phyloP scores from a whole-genome alignment of 2,888 invertebrate species.

The Drosophila subquinaria region DNA sequence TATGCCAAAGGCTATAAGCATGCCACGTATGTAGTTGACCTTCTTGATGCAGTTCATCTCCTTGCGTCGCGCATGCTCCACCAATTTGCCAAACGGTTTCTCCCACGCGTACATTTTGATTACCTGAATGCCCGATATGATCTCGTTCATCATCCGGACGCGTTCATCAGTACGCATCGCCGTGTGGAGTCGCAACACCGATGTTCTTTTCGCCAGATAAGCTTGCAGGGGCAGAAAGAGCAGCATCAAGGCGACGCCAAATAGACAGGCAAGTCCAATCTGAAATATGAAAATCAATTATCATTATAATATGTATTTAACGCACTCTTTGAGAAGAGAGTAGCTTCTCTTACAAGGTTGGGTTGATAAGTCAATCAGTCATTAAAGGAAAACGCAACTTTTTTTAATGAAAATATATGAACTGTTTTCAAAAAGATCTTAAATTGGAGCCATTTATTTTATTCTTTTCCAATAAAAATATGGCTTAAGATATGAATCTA shows the following conservation, averaged over 20 bases:
- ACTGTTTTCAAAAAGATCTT: too few species aligned
- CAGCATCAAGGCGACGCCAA: constrained; percentile 87
- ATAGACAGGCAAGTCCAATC: constrained; percentile 87
- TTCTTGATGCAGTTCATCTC: constrained; percentile 88
- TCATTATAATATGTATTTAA: not conserved
- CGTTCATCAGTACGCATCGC: constrained; percentile 95
- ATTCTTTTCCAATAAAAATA: too few species aligned
- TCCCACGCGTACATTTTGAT: constrained; percentile 99
- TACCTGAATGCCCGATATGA: constrained; percentile 94
- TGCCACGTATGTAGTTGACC: constrained; percentile 91
- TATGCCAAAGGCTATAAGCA: constrained; percentile 92
- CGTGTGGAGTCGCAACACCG: constrained; percentile 88
- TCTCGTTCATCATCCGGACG: constrained; percentile 95
- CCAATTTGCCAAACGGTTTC: constrained; percentile 91
- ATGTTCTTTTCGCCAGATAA: constrained; percentile 90
- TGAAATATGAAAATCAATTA: constrained; percentile 51
- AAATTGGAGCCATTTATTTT: too few species aligned
- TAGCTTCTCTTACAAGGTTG: too few species aligned
- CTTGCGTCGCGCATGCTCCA: constrained; percentile 88
- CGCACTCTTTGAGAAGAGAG: too few species aligned
- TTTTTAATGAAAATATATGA: too few species aligned
- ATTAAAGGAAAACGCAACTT: too few species aligned
- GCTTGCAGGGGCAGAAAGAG: constrained; percentile 91
- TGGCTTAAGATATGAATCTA: too few species aligned
- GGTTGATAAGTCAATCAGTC: too few species aligned